Evolutionary conservation across 2,797 vertebrate genomes (phyloP).

Genomic region (Gorsachius magnificus): DNA sequence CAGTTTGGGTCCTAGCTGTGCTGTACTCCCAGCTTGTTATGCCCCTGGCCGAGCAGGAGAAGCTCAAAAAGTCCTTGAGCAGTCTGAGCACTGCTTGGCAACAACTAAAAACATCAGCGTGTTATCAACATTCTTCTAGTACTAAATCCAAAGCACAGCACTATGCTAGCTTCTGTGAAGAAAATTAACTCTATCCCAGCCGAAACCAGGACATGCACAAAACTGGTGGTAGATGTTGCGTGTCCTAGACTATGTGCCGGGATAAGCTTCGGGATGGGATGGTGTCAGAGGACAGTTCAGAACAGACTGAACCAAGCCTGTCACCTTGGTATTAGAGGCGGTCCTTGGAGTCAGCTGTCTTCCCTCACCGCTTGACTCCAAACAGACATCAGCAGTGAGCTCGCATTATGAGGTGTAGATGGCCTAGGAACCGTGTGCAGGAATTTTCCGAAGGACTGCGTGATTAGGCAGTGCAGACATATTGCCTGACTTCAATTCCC

Average conservation of each 20-base stretch:
- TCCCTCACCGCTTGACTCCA: neutral
- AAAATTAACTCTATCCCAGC: no score
- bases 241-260: accelerated
- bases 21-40: no score
- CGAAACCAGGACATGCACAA: no score
- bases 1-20: no score
- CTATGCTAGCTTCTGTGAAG: no score
- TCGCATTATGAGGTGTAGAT: accelerated
- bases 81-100: no score
- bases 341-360: neutral
- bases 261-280: neutral
- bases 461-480: neutral
- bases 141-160: no score
- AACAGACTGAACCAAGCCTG: neutral
- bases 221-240: neutral
- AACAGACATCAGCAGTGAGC: neutral
- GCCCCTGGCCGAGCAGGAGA: no score
- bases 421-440: neutral
- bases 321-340: neutral
- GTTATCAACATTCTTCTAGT: no score
- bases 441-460: neutral
- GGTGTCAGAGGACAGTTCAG: neutral
- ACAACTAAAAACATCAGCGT: no score
- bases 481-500: neutral
- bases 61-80: no score